These are phyloP conservation scores for Taenaris catops DNA, from an alignment of 2,888 invertebrate genomes.

Conservation along the genomic window DNA sequence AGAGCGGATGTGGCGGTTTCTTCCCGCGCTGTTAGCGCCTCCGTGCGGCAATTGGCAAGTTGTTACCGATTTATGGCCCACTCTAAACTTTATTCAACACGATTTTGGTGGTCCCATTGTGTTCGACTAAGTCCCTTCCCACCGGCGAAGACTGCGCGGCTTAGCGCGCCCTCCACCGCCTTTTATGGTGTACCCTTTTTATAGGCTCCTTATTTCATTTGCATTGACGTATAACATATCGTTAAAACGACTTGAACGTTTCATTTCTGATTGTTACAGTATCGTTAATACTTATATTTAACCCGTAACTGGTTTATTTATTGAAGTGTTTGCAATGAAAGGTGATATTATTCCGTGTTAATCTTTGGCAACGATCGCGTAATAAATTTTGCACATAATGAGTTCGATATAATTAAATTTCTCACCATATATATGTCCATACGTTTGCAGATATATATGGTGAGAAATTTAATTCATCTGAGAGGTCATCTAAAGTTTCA, in stretches of 20 bases:
- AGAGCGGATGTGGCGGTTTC: conserved; percentile 67
- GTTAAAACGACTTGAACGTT: conserved; percentile 34
- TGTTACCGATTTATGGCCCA: conserved; percentile 72
- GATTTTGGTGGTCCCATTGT: conserved; percentile 77
- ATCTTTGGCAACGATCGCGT: conserved; percentile 18
- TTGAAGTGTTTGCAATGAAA: conserved; percentile 25
- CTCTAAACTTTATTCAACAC: conserved; percentile 69
- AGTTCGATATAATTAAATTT: conserved; percentile 15
- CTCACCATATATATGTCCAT: too few species aligned
- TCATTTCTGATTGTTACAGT: conserved; percentile 27
- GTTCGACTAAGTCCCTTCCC: conserved; percentile 49
- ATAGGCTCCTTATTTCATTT: conserved; percentile 61
- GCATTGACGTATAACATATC: conserved; percentile 49
- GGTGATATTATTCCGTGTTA: conserved; percentile 23
- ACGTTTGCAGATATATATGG: too few species aligned
- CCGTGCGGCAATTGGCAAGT: conserved; percentile 74
- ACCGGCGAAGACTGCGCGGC: conserved; percentile 39
- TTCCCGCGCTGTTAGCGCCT: conserved; percentile 65
- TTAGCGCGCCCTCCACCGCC: conserved; percentile 48
- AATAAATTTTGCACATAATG: conserved; percentile 16
- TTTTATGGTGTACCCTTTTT: conserved; percentile 59
- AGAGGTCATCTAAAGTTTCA: too few species aligned
- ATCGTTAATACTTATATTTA: conserved; percentile 24
- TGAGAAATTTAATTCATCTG: too few species aligned
- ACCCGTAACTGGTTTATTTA: conserved; percentile 20